Evolutionary conservation across 2,888 invertebrate species (phyloP).

Genomic region (Pherbina coryleti): DNA sequence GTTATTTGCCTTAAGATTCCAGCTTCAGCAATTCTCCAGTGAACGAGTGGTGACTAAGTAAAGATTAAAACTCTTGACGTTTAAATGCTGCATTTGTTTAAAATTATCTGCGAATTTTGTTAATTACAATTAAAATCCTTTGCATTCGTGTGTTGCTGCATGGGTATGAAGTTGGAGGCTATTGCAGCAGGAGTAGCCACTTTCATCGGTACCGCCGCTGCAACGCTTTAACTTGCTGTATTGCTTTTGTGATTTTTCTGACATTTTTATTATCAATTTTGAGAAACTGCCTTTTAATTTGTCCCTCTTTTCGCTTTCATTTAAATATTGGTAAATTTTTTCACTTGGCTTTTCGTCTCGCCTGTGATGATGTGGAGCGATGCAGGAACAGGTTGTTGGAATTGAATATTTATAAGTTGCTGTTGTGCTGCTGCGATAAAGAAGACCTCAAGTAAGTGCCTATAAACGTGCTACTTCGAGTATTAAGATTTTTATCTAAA

Average conservation of each 20-base stretch:
- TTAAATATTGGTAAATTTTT: neutral
- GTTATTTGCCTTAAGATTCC: neutral
- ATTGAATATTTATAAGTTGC: neutral
- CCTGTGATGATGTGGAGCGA: neutral
- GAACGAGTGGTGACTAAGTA: neutral
- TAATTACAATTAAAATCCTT: conserved; percentile 29
- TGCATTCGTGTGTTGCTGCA: conserved; percentile 2
- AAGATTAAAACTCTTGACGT: neutral
- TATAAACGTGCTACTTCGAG: neutral
- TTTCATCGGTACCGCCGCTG: conserved; percentile 7
- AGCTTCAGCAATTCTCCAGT: neutral
- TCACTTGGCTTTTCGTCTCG: neutral
- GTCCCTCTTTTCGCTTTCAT: conserved; percentile 1
- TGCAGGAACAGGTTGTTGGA: neutral
- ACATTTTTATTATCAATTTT: conserved; percentile 22
- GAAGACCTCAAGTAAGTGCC: neutral
- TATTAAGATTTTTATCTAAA: neutral
- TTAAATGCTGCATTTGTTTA: conserved; percentile 8
- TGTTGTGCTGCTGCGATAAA: too few relatives aligned
- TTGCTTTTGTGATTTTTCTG: neutral
- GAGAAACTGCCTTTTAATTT: conserved; percentile 6
- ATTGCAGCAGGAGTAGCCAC: neutral
- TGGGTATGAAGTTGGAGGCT: neutral
- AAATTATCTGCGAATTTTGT: conserved; percentile 35
- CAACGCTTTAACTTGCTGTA: neutral